A percentile compares a stretch with the other conserved stretches of the same genome.
phyloP scores from a whole-genome alignment of 2,797 vertebrate genomes.

The Neosalanx taihuensis region DNA sequence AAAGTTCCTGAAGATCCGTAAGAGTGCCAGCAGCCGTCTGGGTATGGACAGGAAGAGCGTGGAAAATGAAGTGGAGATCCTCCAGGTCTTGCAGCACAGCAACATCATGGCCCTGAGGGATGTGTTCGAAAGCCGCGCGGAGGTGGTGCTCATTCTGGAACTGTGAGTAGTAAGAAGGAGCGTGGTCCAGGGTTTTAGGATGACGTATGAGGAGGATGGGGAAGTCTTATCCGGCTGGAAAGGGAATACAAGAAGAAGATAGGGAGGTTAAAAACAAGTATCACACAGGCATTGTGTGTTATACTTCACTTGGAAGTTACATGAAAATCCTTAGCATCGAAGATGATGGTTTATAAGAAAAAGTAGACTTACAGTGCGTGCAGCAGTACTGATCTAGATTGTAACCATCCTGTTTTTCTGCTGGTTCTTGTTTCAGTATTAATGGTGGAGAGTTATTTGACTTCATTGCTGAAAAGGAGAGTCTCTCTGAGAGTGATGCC shows the following conservation, averaged over 20 bases:
- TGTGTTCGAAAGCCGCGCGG: conserved; percentile 74
- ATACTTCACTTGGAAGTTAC: not conserved
- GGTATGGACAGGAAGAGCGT: conserved; percentile 68
- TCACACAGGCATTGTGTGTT: not conserved
- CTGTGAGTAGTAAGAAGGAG: conserved; percentile 68
- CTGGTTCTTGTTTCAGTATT: conserved; percentile 57
- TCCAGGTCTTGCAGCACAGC: conserved; percentile 72
- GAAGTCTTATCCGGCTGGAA: not conserved
- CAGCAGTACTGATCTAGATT: not conserved
- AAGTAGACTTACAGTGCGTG: no score
- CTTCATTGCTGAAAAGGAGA: conserved; percentile 82
- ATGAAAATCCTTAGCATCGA: not conserved
- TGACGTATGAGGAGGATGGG: not conserved
- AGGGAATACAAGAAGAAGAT: not conserved
- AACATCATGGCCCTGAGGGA: conserved; percentile 74
- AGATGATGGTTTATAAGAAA: no score
- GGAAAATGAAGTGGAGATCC: conserved; percentile 75
- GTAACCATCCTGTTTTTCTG: no score
- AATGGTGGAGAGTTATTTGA: conserved; percentile 81
- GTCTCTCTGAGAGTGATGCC: conserved; percentile 75
- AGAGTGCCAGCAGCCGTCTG: conserved; percentile 60
- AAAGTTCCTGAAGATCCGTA: conserved; percentile 71
- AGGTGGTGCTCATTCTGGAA: conserved; percentile 80
- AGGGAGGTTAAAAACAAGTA: no score
- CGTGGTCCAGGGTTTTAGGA: not conserved